Evolutionary conservation across 2,797 vertebrate species (phyloP), one percentile per base, ranked within the genome.

Genomic region (Sebastes trivittatus): DNA sequence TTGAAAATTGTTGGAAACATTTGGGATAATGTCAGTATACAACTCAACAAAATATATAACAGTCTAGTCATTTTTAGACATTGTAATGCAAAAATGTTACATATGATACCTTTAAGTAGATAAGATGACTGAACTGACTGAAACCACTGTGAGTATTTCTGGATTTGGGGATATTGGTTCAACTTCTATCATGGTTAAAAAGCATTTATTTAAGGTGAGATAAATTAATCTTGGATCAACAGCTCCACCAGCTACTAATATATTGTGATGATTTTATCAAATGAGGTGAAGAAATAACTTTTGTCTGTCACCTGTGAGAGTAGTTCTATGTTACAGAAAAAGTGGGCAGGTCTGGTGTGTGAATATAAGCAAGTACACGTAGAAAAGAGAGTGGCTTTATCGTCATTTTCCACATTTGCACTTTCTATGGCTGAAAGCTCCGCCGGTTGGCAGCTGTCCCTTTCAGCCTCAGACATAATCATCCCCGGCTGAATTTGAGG

Each of bases 361-460:
- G 59, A 68, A 54, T 46, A 38, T 11, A 52, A 68, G 30, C 13
- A n/a, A 9, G 13, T 25, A 5, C n/a, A 52, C 2, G 13, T 49
- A 34, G 61, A 72, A 27, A 34, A 30, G 25, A 22, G 5, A 60
- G 56, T 14, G 2, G 58, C 56, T 86, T 91, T 88, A 91, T 91
- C 72, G 27, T 70, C 67, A n/a, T 68, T 69, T 55, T 55, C 84
- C 90, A 91, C 83, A 87, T 87, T 90, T 85, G 11, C 69, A 78
- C 76, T 38, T 25, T 87, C 79, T 63, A 27, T 18, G 81, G 72
- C 90, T 88, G 88, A 87, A 84, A 86, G 88, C 88, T 42, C 69
- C 29, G 46, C 49, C 80, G 2, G 73, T 78, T 87, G 89, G 92
- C 90, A 88, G 87, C 88, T 80, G 83, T 87, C 86, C 89, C 83